Percentiles rank a stretch among this genome's conserved stretches.
Evolutionary conservation across 2,113 vertebrate genomes (phyloP).

Genomic region (Gallinago paraguaiae): DNA sequence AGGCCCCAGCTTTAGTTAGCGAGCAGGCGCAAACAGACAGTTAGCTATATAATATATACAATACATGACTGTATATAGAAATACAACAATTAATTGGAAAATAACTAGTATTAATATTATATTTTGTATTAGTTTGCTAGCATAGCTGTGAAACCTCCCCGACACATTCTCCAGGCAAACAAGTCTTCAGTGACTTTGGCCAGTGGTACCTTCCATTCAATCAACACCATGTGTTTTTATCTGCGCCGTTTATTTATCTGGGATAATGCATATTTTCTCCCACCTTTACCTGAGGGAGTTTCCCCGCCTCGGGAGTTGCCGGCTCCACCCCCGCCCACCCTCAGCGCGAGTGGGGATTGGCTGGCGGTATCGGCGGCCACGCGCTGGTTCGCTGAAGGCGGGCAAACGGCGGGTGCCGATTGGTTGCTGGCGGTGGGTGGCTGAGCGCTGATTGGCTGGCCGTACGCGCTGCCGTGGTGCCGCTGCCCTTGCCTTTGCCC

Average conservation of each 20-base stretch:
- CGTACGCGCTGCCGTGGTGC: fast-evolving
- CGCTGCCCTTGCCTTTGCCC: no score
- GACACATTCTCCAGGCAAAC: fast-evolving
- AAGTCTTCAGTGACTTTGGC: fast-evolving
- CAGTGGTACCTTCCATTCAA: not conserved
- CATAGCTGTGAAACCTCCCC: fast-evolving
- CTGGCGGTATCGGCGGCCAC: not conserved
- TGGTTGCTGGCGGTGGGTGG: fast-evolving
- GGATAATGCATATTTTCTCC: fast-evolving
- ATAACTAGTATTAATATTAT: fast-evolving
- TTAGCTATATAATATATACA: not conserved
- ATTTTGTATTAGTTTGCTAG: not conserved
- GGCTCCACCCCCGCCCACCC: not conserved
- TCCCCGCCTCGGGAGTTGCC: fast-evolving
- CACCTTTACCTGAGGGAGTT: fast-evolving
- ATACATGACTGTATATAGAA: fast-evolving
- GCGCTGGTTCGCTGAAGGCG: not conserved
- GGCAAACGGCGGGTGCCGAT: not conserved
- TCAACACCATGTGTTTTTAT: fast-evolving
- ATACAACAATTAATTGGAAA: fast-evolving
- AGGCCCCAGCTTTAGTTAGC: fast-evolving
- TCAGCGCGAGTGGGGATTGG: not conserved
- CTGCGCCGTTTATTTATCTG: fast-evolving
- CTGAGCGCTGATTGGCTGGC: not conserved
- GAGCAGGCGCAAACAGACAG: not conserved